A percentile compares a stretch with the other conserved stretches of the same genome.
Conservation (phyloP, 2,113 vertebrate species). For the Axis porcinus region DNA sequence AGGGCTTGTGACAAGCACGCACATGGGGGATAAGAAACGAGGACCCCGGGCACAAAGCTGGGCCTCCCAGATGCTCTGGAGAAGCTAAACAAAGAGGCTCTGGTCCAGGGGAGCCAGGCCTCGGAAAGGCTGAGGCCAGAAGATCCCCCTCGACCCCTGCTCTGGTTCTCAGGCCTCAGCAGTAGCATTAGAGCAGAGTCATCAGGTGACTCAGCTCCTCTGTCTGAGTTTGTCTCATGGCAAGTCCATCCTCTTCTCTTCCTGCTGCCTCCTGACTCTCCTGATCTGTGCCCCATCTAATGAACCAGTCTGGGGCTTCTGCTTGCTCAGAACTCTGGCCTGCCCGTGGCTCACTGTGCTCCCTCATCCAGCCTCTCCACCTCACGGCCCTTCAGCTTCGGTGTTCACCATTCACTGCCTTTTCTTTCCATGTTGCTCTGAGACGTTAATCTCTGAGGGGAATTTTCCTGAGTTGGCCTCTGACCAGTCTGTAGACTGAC, state of each 20-base stretch:
- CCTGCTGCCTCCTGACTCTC: neutral
- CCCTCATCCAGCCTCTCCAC: neutral
- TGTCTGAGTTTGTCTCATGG: neutral
- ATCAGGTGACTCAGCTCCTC: accelerated
- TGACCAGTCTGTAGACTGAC: neutral
- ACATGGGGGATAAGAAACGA: neutral
- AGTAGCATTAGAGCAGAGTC: too few relatives aligned
- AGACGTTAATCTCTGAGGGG: neutral
- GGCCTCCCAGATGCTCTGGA: neutral
- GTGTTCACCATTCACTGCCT: neutral
- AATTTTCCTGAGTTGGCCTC: neutral
- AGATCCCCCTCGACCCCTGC: neutral
- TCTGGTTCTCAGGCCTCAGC: neutral
- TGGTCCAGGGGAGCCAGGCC: neutral
- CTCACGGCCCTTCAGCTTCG: neutral
- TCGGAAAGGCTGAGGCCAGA: neutral
- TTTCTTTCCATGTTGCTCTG: neutral
- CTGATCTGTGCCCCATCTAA: neutral
- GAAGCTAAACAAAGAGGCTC: neutral
- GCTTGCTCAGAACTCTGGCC: neutral
- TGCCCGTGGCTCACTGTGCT: neutral
- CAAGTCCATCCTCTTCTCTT: neutral
- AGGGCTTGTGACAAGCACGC: neutral
- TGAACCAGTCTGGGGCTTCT: neutral
- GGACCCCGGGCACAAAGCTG: neutral